These are phyloP conservation scores for Tachysurus vachellii DNA, from an alignment of 2,113 vertebrate genomes.

Conservation along the genomic window DNA sequence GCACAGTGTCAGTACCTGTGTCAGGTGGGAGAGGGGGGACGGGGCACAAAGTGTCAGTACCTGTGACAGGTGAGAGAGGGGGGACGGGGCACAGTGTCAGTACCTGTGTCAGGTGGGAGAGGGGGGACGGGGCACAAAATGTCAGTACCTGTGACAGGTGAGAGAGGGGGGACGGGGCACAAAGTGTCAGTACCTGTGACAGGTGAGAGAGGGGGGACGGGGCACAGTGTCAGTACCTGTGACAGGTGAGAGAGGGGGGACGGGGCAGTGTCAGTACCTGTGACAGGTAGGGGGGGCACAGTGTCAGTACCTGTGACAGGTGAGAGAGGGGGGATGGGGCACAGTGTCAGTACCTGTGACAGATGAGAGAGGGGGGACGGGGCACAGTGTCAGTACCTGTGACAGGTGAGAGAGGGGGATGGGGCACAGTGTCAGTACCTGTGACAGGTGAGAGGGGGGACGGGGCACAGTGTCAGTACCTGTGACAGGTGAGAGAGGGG, in stretches of 20 bases:
- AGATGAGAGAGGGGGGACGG: background rate
- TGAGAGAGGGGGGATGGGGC: background rate
- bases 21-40: background rate
- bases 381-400: background rate
- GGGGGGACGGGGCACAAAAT: background rate
- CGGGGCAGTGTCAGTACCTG: background rate
- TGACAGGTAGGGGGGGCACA: background rate
- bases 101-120: background rate
- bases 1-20: background rate
- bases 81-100: fast-evolving
- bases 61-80: fast-evolving
- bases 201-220: too few species aligned
- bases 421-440: background rate
- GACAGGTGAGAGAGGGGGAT: background rate
- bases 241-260: background rate
- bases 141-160: background rate
- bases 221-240: too few species aligned
- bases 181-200: too few species aligned
- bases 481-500: background rate
- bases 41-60: background rate
- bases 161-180: too few species aligned
- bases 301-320: background rate
- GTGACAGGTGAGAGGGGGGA: background rate
- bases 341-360: background rate
- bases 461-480: background rate